A percentile compares a stretch with the other conserved stretches of the same genome.
Conservation (phyloP, 1,140 invertebrate genomes). For the Bombus breviceps region DNA sequence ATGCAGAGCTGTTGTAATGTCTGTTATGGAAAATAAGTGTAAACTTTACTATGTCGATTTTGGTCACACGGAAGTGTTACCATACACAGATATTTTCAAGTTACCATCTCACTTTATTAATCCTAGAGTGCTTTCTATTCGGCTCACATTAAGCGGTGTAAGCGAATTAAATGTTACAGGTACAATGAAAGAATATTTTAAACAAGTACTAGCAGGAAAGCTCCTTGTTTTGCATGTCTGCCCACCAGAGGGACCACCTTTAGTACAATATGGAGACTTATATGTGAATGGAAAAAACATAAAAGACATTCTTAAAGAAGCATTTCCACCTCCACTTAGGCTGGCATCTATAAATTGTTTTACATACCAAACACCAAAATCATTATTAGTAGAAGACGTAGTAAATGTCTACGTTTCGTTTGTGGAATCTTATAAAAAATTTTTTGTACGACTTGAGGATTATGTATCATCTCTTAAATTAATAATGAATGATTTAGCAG, state of each 20-base stretch:
- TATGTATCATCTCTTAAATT: slow-evolving; percentile 83
- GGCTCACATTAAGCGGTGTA: slow-evolving; percentile 87
- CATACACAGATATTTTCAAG: slow-evolving; percentile 87
- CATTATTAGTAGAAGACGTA: no score
- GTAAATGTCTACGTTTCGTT: slow-evolving; percentile 84
- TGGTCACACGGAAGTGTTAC: slow-evolving; percentile 88
- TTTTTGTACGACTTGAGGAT: slow-evolving; percentile 87
- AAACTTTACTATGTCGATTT: slow-evolving; percentile 91
- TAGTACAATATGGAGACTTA: slow-evolving; percentile 89
- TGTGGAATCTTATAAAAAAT: slow-evolving; percentile 87
- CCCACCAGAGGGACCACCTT: slow-evolving; percentile 85
- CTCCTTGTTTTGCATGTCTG: slow-evolving; percentile 86
- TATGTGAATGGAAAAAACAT: slow-evolving; percentile 84
- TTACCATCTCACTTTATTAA: slow-evolving; percentile 88
- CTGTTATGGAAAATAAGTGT: slow-evolving; percentile 83
- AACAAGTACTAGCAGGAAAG: slow-evolving; percentile 85
- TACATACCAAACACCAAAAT: neutral
- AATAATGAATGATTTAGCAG: slow-evolving; percentile 65
- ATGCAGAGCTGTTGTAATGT: slow-evolving; percentile 89
- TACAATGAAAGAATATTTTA: slow-evolving; percentile 88
- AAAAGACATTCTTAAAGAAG: slow-evolving; percentile 82
- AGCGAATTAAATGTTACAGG: slow-evolving; percentile 86
- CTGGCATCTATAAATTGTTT: slow-evolving; percentile 12
- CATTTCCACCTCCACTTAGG: slow-evolving; percentile 68
- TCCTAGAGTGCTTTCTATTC: slow-evolving; percentile 88